These are phyloP conservation scores for Charanyca ferruginea DNA, from an alignment of 2,888 invertebrate genomes.

Conservation along the genomic window DNA sequence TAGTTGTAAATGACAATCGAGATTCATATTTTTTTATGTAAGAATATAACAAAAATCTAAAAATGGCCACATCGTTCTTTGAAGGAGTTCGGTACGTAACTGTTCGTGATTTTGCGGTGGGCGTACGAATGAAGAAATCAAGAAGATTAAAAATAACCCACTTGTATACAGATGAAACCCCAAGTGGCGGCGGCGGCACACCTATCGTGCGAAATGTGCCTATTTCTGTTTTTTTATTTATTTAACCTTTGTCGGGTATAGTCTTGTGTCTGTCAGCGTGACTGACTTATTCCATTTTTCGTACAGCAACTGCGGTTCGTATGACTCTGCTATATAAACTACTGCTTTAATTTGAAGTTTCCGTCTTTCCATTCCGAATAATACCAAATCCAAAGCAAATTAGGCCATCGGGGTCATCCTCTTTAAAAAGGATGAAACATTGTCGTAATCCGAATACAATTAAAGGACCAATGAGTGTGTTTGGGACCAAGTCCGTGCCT, in stretches of 20 bases:
- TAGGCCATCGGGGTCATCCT: conserved; percentile 5
- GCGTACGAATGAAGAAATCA: conserved; percentile 59
- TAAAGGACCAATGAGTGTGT: conserved; percentile 27
- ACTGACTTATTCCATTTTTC: conserved; percentile 58
- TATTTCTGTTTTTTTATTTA: conserved; percentile 60
- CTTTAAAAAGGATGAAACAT: conserved; percentile 26
- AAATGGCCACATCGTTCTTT: conserved; percentile 30
- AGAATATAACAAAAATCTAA: conserved; percentile 35
- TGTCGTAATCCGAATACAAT: conserved; percentile 30
- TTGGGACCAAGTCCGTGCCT: conserved; percentile 26
- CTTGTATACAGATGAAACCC: conserved; percentile 57
- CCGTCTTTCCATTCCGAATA: conserved; percentile 22
- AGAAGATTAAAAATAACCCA: conserved; percentile 64
- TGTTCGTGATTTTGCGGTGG: conserved; percentile 33
- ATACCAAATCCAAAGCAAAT: conserved; percentile 15
- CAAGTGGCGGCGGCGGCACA: conserved; percentile 51
- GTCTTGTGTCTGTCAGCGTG: conserved; percentile 45
- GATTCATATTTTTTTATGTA: conserved; percentile 28
- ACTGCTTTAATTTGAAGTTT: conserved; percentile 36
- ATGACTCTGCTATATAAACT: conserved; percentile 43
- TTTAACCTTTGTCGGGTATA: conserved; percentile 53
- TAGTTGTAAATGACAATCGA: conserved; percentile 22
- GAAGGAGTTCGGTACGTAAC: conserved; percentile 20
- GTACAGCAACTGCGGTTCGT: conserved; percentile 13
- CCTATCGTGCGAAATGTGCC: conserved; percentile 60